Evolutionary conservation across 2,888 invertebrate genomes (phyloP).

Genomic region (Tipula confusa): DNA sequence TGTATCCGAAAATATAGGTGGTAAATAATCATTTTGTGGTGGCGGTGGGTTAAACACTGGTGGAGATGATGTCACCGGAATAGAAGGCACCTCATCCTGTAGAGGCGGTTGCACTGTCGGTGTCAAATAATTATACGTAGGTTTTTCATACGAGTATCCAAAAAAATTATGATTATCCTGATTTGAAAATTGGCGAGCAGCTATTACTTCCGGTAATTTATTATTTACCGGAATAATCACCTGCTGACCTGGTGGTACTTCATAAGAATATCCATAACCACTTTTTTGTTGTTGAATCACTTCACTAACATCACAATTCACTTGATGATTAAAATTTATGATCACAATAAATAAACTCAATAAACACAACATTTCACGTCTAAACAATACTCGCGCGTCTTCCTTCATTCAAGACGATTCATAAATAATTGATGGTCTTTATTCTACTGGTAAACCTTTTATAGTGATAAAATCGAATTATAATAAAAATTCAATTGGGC

Average conservation of each 20-base stretch:
- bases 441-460: neutral
- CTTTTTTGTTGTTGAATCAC: neutral
- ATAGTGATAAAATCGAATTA: neutral
- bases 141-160: conserved; percentile 36
- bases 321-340: neutral
- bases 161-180: neutral
- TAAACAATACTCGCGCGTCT: neutral
- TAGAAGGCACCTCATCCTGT: neutral
- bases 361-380: neutral
- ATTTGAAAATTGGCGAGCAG: neutral
- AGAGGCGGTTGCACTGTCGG: neutral
- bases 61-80: neutral
- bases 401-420: neutral
- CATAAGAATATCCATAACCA: neutral
- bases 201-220: conserved; percentile 43
- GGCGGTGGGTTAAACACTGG: conserved; percentile 41
- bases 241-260: neutral
- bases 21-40: conserved; percentile 35
- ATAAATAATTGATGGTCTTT: neutral
- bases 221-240: neutral
- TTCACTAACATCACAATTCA: neutral
- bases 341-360: neutral
- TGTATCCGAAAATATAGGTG: neutral
- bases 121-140: conserved; percentile 37
- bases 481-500: neutral